phyloP scores from a whole-genome alignment of 2,888 invertebrate species.

The Dascillus cervinus region DNA sequence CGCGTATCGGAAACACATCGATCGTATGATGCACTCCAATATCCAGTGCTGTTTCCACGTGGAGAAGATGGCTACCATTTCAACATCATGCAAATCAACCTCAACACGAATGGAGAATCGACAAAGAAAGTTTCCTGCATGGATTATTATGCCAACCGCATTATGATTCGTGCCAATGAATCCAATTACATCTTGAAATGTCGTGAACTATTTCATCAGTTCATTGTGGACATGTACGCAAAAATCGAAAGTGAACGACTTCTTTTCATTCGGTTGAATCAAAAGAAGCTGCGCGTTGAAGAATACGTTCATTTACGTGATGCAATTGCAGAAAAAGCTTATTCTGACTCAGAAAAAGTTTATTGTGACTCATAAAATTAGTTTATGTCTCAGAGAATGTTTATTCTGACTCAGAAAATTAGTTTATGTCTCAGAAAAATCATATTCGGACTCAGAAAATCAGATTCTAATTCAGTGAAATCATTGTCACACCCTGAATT shows the following conservation, averaged over 20 bases:
- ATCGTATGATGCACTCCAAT: slow-evolving; percentile 35
- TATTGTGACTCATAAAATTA: too few species aligned
- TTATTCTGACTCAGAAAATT: too few species aligned
- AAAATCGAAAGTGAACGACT: slow-evolving; percentile 36
- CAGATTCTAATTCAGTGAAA: too few species aligned
- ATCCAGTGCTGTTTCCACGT: slow-evolving; percentile 25
- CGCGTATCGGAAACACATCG: too few species aligned
- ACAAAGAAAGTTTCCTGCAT: slow-evolving; percentile 25
- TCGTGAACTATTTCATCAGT: slow-evolving; percentile 30
- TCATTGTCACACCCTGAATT: too few species aligned
- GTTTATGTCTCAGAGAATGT: too few species aligned
- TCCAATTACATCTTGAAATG: slow-evolving; percentile 25
- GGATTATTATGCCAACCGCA: slow-evolving; percentile 23
- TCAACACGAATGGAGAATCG: too few species aligned
- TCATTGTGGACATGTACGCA: slow-evolving; percentile 35
- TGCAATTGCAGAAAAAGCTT: too few species aligned
- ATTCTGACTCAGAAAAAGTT: too few species aligned
- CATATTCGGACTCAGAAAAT: too few species aligned
- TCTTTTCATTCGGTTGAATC: slow-evolving; percentile 26
- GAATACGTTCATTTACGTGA: slow-evolving; percentile 34
- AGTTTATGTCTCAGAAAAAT: too few species aligned
- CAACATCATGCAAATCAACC: too few species aligned
- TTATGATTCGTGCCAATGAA: slow-evolving; percentile 25
- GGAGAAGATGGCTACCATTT: slow-evolving; percentile 24
- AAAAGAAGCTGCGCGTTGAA: slow-evolving; percentile 27